Percentiles rank a stretch among this genome's conserved stretches.
Conservation (phyloP, 2,888 invertebrate genomes). For the Dryobota labecula region DNA sequence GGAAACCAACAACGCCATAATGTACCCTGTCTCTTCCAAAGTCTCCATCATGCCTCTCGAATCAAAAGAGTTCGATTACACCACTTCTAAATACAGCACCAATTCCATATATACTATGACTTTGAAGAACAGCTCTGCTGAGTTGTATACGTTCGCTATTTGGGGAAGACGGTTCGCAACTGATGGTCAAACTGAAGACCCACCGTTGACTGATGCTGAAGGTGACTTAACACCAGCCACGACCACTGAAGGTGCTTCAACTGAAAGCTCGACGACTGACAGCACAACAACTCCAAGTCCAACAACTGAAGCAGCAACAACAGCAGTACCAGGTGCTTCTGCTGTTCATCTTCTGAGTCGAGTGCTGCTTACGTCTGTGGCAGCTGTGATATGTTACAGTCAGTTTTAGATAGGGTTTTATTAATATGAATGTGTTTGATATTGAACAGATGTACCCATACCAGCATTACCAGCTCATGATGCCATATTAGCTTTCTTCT, state of each 20-base stretch:
- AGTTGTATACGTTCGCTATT: slow-evolving; percentile 88
- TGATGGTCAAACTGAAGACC: slow-evolving; percentile 79
- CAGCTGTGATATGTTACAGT: slow-evolving; percentile 32
- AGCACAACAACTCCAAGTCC: background rate
- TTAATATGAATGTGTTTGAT: background rate
- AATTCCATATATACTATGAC: slow-evolving; percentile 69
- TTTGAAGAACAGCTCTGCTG: slow-evolving; percentile 70
- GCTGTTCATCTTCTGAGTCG: slow-evolving; percentile 47
- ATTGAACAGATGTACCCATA: background rate
- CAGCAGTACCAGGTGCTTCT: slow-evolving; percentile 36
- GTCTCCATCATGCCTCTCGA: slow-evolving; percentile 88
- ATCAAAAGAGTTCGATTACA: slow-evolving; percentile 75
- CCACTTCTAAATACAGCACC: slow-evolving; percentile 44
- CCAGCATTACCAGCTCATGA: slow-evolving; percentile 3
- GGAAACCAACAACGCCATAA: slow-evolving; percentile 77
- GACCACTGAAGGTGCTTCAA: slow-evolving; percentile 3
- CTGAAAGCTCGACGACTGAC: slow-evolving; percentile 3
- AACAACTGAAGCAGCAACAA: background rate
- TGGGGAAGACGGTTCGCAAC: slow-evolving; percentile 88
- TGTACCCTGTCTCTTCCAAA: slow-evolving; percentile 88
- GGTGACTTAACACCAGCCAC: slow-evolving; percentile 22
- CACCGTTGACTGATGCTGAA: slow-evolving; percentile 63
- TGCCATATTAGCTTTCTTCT: background rate
- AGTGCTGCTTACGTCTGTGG: slow-evolving; percentile 47
- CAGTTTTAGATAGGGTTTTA: slow-evolving; percentile 21